Evolutionary conservation across 1,140 invertebrate genomes (phyloP).

Genomic region (Drosophila orosa): DNA sequence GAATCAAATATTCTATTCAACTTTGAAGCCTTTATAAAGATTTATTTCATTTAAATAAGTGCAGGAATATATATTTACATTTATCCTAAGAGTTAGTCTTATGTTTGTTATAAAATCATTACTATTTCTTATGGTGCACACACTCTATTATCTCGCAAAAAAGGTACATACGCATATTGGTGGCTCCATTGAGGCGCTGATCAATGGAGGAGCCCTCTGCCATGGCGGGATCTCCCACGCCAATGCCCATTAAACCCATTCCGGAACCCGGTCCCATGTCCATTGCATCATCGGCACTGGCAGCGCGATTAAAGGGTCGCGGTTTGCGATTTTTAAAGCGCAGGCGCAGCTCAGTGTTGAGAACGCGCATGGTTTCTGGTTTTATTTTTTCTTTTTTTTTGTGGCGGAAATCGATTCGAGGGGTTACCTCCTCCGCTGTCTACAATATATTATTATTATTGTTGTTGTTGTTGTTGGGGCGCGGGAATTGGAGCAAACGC

Average conservation of each 20-base stretch:
- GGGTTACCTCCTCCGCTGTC: not conserved
- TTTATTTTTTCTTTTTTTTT: not conserved
- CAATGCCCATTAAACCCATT: not conserved
- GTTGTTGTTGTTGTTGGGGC: constrained; percentile 16
- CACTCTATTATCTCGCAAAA: not conserved
- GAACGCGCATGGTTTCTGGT: constrained; percentile 60
- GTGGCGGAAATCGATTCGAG: constrained; percentile 31
- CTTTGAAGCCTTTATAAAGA: not conserved
- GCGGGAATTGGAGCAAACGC: constrained; percentile 66
- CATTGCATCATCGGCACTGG: constrained; percentile 73
- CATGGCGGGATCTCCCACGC: constrained; percentile 5
- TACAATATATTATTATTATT: constrained; percentile 7
- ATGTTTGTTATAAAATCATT: too few species aligned
- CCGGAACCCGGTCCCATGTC: constrained; percentile 14
- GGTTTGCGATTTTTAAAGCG: constrained; percentile 80
- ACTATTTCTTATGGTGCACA: not conserved
- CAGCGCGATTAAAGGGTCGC: constrained; percentile 78
- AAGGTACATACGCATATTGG: constrained; percentile 54
- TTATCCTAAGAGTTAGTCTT: not conserved
- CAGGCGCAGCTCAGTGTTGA: constrained; percentile 75
- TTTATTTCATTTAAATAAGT: too few species aligned
- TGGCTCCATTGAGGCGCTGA: constrained; percentile 34
- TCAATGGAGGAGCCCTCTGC: constrained; percentile 7
- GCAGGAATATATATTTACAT: not conserved
- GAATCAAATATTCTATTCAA: not conserved